Evolutionary conservation across 2,113 vertebrate species (phyloP).

Genomic region (Lynx canadensis): DNA sequence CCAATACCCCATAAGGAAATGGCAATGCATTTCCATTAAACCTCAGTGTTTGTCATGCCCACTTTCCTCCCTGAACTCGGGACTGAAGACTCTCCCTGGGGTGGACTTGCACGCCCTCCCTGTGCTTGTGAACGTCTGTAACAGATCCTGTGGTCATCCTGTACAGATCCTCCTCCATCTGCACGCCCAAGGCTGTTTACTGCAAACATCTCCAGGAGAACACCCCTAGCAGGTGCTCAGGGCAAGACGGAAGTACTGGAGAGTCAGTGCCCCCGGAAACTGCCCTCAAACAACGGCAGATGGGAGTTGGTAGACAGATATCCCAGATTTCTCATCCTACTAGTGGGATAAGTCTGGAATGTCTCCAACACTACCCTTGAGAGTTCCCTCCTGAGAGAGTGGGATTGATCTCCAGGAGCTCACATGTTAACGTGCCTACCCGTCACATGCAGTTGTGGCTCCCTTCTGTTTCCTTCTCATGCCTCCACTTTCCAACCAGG

Average conservation of each 20-base stretch:
- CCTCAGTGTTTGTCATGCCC: not conserved
- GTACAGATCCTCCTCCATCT: not conserved
- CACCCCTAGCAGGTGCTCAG: not conserved
- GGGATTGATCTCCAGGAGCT: not conserved
- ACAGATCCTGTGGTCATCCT: not conserved
- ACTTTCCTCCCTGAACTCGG: not conserved
- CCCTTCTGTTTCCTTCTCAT: not conserved
- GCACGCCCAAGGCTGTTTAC: not conserved
- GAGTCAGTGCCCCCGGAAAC: not conserved
- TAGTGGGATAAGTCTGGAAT: not conserved
- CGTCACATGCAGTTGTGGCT: not conserved
- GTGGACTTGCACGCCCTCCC: not conserved
- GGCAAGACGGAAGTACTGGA: not conserved
- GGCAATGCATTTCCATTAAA: not conserved
- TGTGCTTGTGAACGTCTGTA: not conserved
- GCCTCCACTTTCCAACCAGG: not conserved
- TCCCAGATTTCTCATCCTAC: not conserved
- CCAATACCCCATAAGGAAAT: not conserved
- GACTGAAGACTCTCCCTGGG: not conserved
- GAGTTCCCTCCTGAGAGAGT: not conserved
- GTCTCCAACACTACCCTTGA: not conserved
- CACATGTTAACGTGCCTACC: not conserved
- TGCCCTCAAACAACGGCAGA: not conserved
- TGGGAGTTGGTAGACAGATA: not conserved
- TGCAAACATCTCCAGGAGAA: not conserved